Conservation (phyloP, 1,140 invertebrate species). For the Scaptomyza hsui region DNA sequence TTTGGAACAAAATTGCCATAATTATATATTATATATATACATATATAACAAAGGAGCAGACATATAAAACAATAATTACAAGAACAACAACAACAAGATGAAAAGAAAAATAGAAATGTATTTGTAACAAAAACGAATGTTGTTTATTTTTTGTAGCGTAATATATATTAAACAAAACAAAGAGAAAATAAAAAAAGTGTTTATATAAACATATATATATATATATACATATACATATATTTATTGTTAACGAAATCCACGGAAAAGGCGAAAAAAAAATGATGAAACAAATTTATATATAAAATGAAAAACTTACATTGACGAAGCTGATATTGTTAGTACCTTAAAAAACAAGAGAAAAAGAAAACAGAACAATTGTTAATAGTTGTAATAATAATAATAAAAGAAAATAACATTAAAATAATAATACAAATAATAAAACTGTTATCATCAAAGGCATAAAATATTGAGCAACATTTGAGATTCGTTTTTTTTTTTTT, state of each 20-base stretch:
- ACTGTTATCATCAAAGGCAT: conserved; percentile 34
- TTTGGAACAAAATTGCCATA: conserved; percentile 80
- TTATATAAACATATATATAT: conserved; percentile 59
- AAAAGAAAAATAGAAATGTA: conserved; percentile 47
- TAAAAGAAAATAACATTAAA: conserved; percentile 46
- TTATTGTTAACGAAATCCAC: conserved; percentile 76
- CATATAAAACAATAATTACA: conserved; percentile 68
- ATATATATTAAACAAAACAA: conserved; percentile 71
- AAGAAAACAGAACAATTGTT: conserved; percentile 65
- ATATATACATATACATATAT: conserved; percentile 67
- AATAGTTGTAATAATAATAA: conserved; percentile 75
- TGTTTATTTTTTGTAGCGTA: conserved; percentile 82
- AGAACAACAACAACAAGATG: conserved; percentile 38
- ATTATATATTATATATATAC: conserved; percentile 45
- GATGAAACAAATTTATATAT: conserved; percentile 79
- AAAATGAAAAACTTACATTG: conserved; percentile 61
- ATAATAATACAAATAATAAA: conserved; percentile 44
- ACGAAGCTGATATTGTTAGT: conserved; percentile 81
- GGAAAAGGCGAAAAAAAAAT: conserved; percentile 72
- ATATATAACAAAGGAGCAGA: conserved; percentile 48
- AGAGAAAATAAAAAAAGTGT: conserved; percentile 56
- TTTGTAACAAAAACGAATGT: conserved; percentile 72
- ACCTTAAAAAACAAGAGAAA: conserved; percentile 63
- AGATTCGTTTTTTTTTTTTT: conserved; percentile 76
- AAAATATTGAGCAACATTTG: conserved; percentile 65